These are phyloP conservation scores for Drosophila neocordata DNA, from an alignment of 1,140 invertebrate genomes.

Conservation along the genomic window DNA sequence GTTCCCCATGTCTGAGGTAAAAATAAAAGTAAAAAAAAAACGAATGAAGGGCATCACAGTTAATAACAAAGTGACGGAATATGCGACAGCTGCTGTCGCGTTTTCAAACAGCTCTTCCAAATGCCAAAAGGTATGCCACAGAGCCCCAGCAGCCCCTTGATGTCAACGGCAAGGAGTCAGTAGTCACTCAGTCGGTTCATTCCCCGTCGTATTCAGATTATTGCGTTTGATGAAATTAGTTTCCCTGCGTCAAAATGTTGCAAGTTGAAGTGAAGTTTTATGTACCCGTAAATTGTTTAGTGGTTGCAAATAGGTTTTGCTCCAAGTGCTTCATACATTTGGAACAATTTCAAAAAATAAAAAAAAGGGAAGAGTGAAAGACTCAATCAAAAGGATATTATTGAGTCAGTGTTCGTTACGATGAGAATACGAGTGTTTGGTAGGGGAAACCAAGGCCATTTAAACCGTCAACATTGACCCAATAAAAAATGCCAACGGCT, in stretches of 20 bases:
- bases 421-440: not conserved
- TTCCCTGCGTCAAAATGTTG: constrained; percentile 23
- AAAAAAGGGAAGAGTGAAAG: not conserved
- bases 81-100: constrained; percentile 74
- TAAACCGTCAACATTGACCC: no score
- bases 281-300: constrained; percentile 19
- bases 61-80: constrained; percentile 75
- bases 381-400: constrained; percentile 1
- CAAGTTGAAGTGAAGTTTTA: constrained; percentile 12
- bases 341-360: constrained; percentile 2
- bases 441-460: no score
- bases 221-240: constrained; percentile 74
- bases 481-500: no score
- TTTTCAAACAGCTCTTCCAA: constrained; percentile 74
- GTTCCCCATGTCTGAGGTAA: constrained; percentile 13
- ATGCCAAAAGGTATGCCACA: constrained; percentile 70
- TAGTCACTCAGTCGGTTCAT: constrained; percentile 11
- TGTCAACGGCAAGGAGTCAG: constrained; percentile 52
- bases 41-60: constrained; percentile 46
- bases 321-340: constrained; percentile 5
- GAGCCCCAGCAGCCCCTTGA: constrained; percentile 37
- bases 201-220: constrained; percentile 9
- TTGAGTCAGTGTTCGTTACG: not conserved
- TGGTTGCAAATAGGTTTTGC: constrained; percentile 7
- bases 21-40: constrained; percentile 41